These are phyloP conservation scores for Athene noctua DNA, from an alignment of 2,113 vertebrate species.

Conservation along the genomic window DNA sequence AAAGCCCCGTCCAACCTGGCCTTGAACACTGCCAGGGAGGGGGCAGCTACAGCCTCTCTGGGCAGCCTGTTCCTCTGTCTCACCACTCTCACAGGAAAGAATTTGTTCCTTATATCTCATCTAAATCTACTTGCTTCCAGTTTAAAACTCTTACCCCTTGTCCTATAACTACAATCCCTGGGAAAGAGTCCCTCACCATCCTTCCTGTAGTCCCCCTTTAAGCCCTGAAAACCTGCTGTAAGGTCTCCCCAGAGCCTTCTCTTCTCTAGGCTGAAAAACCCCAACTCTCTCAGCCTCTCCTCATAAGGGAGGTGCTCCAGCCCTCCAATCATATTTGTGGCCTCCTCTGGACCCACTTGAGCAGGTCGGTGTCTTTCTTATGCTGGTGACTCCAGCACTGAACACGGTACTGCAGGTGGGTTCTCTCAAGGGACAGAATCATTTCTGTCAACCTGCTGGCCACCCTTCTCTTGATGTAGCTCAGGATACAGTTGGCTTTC, in stretches of 20 bases:
- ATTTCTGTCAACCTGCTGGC: neutral
- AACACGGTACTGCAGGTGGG: accelerated
- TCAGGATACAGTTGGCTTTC: too few relatives aligned
- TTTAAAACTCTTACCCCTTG: neutral
- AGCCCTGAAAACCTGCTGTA: neutral
- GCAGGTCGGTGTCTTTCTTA: too few relatives aligned
- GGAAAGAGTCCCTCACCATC: neutral
- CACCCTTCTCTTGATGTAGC: neutral
- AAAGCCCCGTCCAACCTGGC: neutral
- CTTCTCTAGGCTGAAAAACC: neutral
- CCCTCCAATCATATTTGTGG: neutral
- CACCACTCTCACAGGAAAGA: neutral
- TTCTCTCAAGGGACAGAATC: neutral
- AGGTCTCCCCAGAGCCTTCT: neutral
- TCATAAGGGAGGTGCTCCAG: neutral
- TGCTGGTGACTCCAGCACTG: neutral
- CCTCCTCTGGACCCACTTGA: neutral
- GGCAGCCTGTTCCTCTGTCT: neutral
- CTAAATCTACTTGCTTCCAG: neutral
- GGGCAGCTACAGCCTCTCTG: neutral
- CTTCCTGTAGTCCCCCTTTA: neutral
- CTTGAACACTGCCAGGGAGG: neutral
- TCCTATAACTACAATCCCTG: neutral
- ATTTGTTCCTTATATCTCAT: neutral
- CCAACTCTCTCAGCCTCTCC: neutral